Base-by-base conservation (phyloP, 1,140 invertebrate genomes). In the Papilio machaon region DNA sequence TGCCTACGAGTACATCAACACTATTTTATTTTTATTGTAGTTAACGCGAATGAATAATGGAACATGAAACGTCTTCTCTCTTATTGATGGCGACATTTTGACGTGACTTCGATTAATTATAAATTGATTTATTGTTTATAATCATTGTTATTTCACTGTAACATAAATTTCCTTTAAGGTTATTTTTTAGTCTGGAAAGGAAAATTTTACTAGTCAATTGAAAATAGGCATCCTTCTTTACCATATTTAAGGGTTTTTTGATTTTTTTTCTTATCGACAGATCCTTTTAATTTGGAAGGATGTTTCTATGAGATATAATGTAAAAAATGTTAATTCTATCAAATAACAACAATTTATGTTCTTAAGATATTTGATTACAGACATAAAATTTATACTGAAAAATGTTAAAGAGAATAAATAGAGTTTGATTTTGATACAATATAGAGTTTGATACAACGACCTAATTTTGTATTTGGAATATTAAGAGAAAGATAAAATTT, bases 11-110 rank as follows among this genome's bases (percentile, higher is more conserved):
- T 30, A 70, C 58, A 79, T 64, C 7, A 67, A 46, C 58, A 47
- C 35, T 67, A 70, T 79, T 79, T 64, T 38, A 78, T 79, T 64
- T 79, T 46, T 67, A 79, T 67, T 67, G 60, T 46, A 46, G 38
- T 46, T 67, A 64, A 67, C 38, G 46, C 77, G 11, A 79, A 79
- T 79, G 60, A 79, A 67, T 79, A 79, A 79, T 49, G 19, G 19
- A 49, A 49, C 78, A 23, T 52, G 64, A 19, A 79, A 67, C 19
- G 73, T 75, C 43, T 76, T 35, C 74, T 74, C 43, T 52, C 19
- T 76, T 76, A 76, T 76, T 49, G 46, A 76, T 52, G 47, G 74
- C 23, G 74, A 76, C 47, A 76, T 47, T 76, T 76, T 76, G 47
- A 49, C 74, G 46, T 52, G 47, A 76, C 43, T 52, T 76, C 13